Evolutionary conservation across 2,113 vertebrate genomes (phyloP).

Genomic region (Myotis yumanensis): DNA sequence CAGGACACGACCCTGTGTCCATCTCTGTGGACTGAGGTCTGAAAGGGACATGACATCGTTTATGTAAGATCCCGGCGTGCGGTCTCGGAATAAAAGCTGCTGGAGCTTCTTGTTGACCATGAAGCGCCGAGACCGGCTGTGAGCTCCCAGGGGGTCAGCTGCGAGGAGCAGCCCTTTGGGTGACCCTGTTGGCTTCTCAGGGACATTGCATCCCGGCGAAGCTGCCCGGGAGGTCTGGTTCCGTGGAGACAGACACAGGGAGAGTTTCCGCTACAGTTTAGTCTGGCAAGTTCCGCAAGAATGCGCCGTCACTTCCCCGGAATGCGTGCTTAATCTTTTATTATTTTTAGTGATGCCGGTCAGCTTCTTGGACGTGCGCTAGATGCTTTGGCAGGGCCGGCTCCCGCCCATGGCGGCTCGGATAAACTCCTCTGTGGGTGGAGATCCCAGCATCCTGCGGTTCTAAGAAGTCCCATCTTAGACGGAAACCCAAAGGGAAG

Average conservation of each 20-base stretch:
- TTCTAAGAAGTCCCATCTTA: neutral
- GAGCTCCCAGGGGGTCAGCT: neutral
- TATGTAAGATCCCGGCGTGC: fast-evolving
- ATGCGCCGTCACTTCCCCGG: neutral
- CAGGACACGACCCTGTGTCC: fast-evolving
- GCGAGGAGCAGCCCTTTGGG: neutral
- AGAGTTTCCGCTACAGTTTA: conserved; percentile 35
- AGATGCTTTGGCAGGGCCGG: neutral
- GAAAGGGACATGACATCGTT: neutral
- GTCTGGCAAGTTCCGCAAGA: conserved; percentile 45
- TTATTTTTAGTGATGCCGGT: neutral
- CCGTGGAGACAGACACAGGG: neutral
- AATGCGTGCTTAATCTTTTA: conserved; percentile 45
- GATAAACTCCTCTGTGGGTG: neutral
- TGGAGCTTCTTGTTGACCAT: fast-evolving
- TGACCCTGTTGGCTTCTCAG: neutral
- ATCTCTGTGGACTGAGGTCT: neutral
- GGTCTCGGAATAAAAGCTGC: fast-evolving
- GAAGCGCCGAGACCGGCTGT: neutral
- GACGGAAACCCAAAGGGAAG: neutral
- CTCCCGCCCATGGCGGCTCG: neutral
- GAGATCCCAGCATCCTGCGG: neutral
- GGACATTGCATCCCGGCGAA: neutral
- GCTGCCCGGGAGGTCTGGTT: conserved; percentile 14
- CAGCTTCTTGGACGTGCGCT: neutral